phyloP scores from a whole-genome alignment of 2,888 invertebrate genomes.

The Amiota mariae region DNA sequence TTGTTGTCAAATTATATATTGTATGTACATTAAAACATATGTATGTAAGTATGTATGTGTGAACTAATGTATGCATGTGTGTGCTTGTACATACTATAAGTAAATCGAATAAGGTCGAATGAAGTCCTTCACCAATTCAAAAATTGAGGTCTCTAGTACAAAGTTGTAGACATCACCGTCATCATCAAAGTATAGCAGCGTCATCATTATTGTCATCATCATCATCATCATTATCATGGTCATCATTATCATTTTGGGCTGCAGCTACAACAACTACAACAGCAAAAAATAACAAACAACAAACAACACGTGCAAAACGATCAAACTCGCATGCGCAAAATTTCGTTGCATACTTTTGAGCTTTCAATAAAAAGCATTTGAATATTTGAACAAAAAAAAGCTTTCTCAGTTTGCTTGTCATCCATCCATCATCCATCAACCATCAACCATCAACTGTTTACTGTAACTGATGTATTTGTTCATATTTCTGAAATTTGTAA shows the following conservation, averaged over 20 bases:
- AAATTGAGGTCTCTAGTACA: conserved; percentile 60
- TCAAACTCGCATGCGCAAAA: conserved; percentile 41
- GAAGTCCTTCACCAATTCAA: conserved; percentile 59
- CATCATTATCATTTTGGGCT: background rate
- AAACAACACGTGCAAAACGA: conserved; percentile 38
- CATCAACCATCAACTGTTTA: too few relatives aligned
- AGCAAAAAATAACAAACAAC: conserved; percentile 32
- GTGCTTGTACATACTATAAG: background rate
- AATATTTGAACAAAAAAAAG: too few relatives aligned
- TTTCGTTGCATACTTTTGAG: background rate
- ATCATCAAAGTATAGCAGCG: conserved; percentile 12
- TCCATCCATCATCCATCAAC: too few relatives aligned
- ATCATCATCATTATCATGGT: background rate
- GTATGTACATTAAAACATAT: background rate
- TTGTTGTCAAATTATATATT: too few relatives aligned
- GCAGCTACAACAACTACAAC: conserved; percentile 21
- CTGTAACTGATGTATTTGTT: background rate
- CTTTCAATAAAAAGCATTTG: background rate
- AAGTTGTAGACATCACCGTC: background rate
- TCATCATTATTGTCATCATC: background rate
- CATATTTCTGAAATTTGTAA: background rate
- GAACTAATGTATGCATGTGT: too few relatives aligned
- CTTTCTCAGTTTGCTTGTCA: too few relatives aligned
- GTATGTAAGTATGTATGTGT: background rate
- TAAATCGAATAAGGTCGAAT: conserved; percentile 59